phyloP scores from a whole-genome alignment of 1,140 invertebrate genomes.

The Drosophila lini region DNA sequence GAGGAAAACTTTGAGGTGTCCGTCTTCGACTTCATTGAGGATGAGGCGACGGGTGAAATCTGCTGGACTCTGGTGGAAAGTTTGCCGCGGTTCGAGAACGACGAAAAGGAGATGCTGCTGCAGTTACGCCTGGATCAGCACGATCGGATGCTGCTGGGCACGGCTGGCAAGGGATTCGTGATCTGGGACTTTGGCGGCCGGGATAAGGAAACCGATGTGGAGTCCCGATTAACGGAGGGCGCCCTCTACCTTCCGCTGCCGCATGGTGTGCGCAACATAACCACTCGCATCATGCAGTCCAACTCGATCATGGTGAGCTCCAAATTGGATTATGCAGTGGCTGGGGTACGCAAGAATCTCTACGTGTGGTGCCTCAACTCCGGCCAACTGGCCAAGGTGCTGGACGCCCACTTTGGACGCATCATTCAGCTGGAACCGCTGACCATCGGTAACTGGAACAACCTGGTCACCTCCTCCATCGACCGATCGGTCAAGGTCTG shows the following conservation, averaged over 20 bases:
- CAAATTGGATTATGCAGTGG: conserved; percentile 95
- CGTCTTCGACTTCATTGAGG: conserved; percentile 59
- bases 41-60: conserved; percentile 85
- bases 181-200: conserved; percentile 88
- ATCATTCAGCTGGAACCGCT: conserved; percentile 96
- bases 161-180: conserved; percentile 92
- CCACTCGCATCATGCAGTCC: conserved; percentile 93
- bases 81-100: conserved; percentile 88
- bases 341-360: conserved; percentile 97
- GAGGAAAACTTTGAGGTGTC: conserved; percentile 86
- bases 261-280: conserved; percentile 96
- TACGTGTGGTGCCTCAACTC: conserved; percentile 96
- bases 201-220: conserved; percentile 42
- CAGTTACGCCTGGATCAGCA: conserved; percentile 92
- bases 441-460: conserved; percentile 96
- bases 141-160: conserved; percentile 92
- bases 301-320: conserved; percentile 96
- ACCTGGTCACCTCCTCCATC: conserved; percentile 97
- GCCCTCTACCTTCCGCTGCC: conserved; percentile 91
- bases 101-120: conserved; percentile 90
- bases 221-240: conserved; percentile 80
- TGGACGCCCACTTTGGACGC: conserved; percentile 98
- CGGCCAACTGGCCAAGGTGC: conserved; percentile 92
- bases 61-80: conserved; percentile 87
- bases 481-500: conserved; percentile 99